phyloP scores from a whole-genome alignment of 2,113 vertebrate species.

The Carollia perspicillata region DNA sequence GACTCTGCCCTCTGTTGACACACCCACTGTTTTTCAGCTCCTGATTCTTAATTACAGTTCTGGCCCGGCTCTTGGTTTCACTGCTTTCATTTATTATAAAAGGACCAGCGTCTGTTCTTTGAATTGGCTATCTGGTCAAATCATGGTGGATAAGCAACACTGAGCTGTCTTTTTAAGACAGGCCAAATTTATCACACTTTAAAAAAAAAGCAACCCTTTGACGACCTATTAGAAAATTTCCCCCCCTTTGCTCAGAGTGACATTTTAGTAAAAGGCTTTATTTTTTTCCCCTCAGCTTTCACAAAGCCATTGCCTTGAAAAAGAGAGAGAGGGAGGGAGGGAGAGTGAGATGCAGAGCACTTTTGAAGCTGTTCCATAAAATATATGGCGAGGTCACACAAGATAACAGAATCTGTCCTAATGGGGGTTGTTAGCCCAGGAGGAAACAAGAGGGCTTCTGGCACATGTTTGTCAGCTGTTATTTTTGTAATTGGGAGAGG shows the following conservation, averaged over 20 bases:
- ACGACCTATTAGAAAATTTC: conserved; percentile 74
- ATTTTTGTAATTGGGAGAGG: conserved; percentile 13
- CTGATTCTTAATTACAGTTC: conserved; percentile 79
- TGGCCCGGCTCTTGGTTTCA: conserved; percentile 81
- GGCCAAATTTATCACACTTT: conserved; percentile 83
- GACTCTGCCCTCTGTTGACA: not conserved
- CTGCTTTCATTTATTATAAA: conserved; percentile 84
- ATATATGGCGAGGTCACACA: conserved; percentile 29
- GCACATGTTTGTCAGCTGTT: not conserved
- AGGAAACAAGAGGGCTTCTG: not conserved
- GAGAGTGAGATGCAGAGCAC: not conserved
- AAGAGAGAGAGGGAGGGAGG: not conserved
- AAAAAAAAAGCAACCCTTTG: conserved; percentile 68
- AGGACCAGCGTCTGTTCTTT: conserved; percentile 80
- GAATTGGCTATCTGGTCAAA: conserved; percentile 84
- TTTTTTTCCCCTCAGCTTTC: conserved; percentile 52
- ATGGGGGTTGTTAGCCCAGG: not conserved
- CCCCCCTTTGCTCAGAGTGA: conserved; percentile 65
- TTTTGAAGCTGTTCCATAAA: not conserved
- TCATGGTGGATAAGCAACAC: conserved; percentile 83
- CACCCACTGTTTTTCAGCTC: conserved; percentile 10
- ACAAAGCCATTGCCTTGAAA: conserved; percentile 46
- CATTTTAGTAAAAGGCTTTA: conserved; percentile 78
- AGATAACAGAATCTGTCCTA: conserved; percentile 30
- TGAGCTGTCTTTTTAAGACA: conserved; percentile 82